These are phyloP conservation scores for Hypomesus transpacificus DNA, from an alignment of 2,113 vertebrate genomes.

Conservation along the genomic window DNA sequence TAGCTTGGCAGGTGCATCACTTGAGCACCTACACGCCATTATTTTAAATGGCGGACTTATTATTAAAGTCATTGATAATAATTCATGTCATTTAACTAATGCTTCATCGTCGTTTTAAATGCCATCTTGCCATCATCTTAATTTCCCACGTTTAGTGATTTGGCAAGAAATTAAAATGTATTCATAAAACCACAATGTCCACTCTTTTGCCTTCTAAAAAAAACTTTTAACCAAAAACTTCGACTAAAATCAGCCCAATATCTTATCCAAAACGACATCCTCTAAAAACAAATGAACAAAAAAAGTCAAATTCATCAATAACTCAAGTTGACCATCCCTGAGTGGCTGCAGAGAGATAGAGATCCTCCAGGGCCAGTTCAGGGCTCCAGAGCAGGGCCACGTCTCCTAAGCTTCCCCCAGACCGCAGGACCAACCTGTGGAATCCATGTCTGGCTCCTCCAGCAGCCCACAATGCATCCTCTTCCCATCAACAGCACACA, in stretches of 20 bases:
- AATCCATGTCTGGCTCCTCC: slow-evolving; percentile 99
- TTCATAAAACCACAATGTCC: slow-evolving; percentile 1
- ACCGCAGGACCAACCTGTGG: slow-evolving; percentile 90
- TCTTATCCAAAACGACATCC: background rate
- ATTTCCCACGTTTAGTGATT: background rate
- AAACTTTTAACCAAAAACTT: background rate
- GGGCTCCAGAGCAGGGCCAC: slow-evolving; percentile 25
- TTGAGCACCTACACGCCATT: background rate
- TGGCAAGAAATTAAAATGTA: background rate
- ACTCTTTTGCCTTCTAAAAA: background rate
- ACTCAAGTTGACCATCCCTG: slow-evolving; percentile 30
- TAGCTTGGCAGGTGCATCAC: slow-evolving; percentile 3
- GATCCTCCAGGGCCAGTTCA: slow-evolving; percentile 16
- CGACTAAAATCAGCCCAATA: no score
- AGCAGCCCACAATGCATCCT: slow-evolving; percentile 99
- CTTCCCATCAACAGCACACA: slow-evolving; percentile 91
- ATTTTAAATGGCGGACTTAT: no score
- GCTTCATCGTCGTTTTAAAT: no score
- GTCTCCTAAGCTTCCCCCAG: slow-evolving; percentile 42
- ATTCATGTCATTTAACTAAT: no score
- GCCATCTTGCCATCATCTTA: no score
- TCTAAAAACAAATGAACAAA: background rate
- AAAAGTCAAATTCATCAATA: slow-evolving; percentile 20
- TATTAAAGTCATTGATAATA: no score
- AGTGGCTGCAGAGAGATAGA: slow-evolving; percentile 17